A percentile compares a stretch with the other conserved stretches of the same genome.
Evolutionary conservation across 2,888 invertebrate genomes (phyloP).

Genomic region (Panopea generosa): DNA sequence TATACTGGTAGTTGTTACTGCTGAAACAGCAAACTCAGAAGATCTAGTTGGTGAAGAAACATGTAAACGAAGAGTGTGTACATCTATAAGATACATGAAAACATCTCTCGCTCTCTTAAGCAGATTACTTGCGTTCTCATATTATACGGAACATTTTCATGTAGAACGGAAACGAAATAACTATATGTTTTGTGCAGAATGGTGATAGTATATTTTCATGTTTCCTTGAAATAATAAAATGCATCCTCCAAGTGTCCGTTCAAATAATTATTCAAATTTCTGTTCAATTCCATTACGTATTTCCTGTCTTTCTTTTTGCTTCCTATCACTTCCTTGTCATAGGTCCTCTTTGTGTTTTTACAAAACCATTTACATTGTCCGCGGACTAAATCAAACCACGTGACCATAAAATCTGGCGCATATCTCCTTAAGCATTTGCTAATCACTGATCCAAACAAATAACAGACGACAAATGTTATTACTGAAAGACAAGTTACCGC

Average conservation of each 20-base stretch:
- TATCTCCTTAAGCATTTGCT: slow-evolving; percentile 31
- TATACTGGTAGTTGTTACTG: too few relatives aligned
- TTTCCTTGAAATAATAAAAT: not conserved
- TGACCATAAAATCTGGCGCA: slow-evolving; percentile 50
- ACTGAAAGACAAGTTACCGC: slow-evolving; percentile 14
- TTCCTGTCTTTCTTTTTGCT: slow-evolving; percentile 3
- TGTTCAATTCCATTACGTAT: slow-evolving; percentile 37
- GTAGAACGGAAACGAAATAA: too few relatives aligned
- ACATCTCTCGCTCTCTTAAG: too few relatives aligned
- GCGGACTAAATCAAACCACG: slow-evolving; percentile 45
- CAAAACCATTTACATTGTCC: slow-evolving; percentile 49
- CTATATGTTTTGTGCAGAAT: too few relatives aligned
- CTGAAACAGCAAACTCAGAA: too few relatives aligned
- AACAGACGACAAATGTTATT: slow-evolving; percentile 38
- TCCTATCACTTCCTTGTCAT: slow-evolving; percentile 57
- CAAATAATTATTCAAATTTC: slow-evolving; percentile 56
- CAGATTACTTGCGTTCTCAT: too few relatives aligned
- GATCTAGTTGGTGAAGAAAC: too few relatives aligned
- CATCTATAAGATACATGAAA: too few relatives aligned
- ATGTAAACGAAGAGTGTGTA: too few relatives aligned
- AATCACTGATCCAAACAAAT: slow-evolving; percentile 44
- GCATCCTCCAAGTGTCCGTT: slow-evolving; percentile 32
- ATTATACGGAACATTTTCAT: too few relatives aligned
- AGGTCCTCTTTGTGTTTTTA: slow-evolving; percentile 36
- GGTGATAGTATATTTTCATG: too few relatives aligned